A percentile compares a stretch with the other conserved stretches of the same genome.
Conservation (phyloP, 2,113 vertebrate genomes). For the Cheirogaleus medius region DNA sequence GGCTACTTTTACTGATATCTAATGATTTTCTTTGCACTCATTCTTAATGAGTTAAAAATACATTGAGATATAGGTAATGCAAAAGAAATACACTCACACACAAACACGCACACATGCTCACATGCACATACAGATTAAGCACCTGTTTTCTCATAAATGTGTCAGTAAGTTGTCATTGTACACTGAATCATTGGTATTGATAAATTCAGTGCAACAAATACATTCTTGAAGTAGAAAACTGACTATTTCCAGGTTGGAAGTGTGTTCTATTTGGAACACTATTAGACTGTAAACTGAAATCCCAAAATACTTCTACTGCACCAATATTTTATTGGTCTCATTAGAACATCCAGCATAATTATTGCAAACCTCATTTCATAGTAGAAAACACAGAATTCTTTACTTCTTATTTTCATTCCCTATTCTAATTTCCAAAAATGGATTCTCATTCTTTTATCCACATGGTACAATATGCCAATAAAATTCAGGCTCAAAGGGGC, state of each 20-base stretch:
- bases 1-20: not conserved
- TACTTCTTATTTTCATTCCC: not conserved
- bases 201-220: not conserved
- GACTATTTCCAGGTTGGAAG: not conserved
- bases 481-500: not conserved
- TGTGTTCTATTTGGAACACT: not conserved
- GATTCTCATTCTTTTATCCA: not conserved
- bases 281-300: not conserved
- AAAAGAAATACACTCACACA: not conserved
- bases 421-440: not conserved
- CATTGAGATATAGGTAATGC: conserved; percentile 13
- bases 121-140: not conserved
- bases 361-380: not conserved
- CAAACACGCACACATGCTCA: not conserved
- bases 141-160: not conserved
- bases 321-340: not conserved
- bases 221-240: not conserved
- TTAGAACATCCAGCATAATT: not conserved
- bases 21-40: not conserved
- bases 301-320: not conserved
- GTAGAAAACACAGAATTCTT: not conserved
- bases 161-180: not conserved
- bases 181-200: not conserved
- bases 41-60: not conserved
- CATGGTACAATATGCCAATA: not conserved